Conservation (phyloP, 2,797 vertebrate species). For the Syngnathus acus region DNA sequence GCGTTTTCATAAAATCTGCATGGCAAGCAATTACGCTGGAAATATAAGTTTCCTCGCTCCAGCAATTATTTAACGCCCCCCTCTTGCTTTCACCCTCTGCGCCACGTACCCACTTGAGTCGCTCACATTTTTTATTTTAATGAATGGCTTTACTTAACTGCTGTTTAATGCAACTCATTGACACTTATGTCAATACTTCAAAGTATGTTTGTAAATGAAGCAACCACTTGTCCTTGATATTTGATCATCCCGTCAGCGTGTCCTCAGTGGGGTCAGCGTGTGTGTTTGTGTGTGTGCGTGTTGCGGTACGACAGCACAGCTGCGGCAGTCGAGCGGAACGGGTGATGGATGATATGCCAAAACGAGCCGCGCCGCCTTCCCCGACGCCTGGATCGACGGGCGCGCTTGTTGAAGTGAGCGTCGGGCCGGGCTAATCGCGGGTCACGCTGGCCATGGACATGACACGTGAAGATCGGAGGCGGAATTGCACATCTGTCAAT, state of each 20-base stretch:
- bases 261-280: slow-evolving; percentile 57
- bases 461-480: slow-evolving; percentile 56
- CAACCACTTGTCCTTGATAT: slow-evolving; percentile 45
- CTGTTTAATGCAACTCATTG: slow-evolving; percentile 41
- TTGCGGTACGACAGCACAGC: slow-evolving; percentile 59
- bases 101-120: slow-evolving; percentile 7
- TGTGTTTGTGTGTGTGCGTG: slow-evolving; percentile 15
- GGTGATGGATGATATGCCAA: slow-evolving; percentile 71
- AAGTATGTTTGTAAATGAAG: slow-evolving; percentile 27
- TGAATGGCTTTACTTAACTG: slow-evolving; percentile 12
- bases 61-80: slow-evolving; percentile 46
- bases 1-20: slow-evolving; percentile 44
- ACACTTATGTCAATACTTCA: slow-evolving; percentile 34
- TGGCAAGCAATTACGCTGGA: slow-evolving; percentile 48
- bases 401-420: slow-evolving; percentile 36
- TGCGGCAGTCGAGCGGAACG: slow-evolving; percentile 58
- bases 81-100: slow-evolving; percentile 19
- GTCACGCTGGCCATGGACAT: slow-evolving; percentile 55
- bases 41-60: slow-evolving; percentile 26
- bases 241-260: slow-evolving; percentile 49
- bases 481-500: slow-evolving; percentile 72
- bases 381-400: slow-evolving; percentile 55
- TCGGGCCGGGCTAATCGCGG: slow-evolving; percentile 59
- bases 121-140: slow-evolving; percentile 27
- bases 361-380: slow-evolving; percentile 43